Evolutionary conservation across 2,113 vertebrate genomes (phyloP), one percentile per base, ranked within the genome.

Genomic region (Prietella phreatophila): DNA sequence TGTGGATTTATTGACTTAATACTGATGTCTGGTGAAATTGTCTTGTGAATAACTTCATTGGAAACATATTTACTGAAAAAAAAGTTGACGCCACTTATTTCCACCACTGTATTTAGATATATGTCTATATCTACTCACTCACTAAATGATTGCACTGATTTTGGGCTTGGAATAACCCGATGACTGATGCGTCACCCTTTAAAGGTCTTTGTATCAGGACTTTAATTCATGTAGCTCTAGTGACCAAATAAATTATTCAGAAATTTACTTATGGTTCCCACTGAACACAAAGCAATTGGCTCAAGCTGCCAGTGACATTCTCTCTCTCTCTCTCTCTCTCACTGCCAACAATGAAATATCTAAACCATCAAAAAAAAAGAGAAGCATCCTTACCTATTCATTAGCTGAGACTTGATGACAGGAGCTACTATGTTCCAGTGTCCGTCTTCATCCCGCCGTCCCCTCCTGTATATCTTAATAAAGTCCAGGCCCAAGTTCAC

Each of bases 401-500:
- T 95, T 93, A 93, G 90, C 91, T n/a, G 86, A 88, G 87, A 85
- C 89, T 63, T 90, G 93, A 95, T 94, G 95, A 95, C 93, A 93
- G 94, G 94, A 95, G 94, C 93, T 93, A 93, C 92, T 94, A 95
- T 96, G 95, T 96, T 96, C 94, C 84, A 88, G 94, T 96, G 96
- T 97, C 97, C 97, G 96, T 98, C 96, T 96, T 97, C 96, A 96
- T 97, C 96, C 96, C 95, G 63, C 75, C 71, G 19, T 81, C 86
- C 69, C 76, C 87, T 92, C 95, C 95, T 96, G 97, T 96, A 97
- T 97, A 96, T 96, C 97, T 96, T 98, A 99, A 99, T 99, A 97
- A 98, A 98, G 97, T 98, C 97, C 96, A 95, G 97, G 96, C 96
- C 97, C 94, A 94, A 96, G 96, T 94, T 97, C 95, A 96, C 93